Percentiles rank a stretch among this genome's conserved stretches.
Conservation (phyloP, 2,113 vertebrate genomes). For the Solea solea region DNA sequence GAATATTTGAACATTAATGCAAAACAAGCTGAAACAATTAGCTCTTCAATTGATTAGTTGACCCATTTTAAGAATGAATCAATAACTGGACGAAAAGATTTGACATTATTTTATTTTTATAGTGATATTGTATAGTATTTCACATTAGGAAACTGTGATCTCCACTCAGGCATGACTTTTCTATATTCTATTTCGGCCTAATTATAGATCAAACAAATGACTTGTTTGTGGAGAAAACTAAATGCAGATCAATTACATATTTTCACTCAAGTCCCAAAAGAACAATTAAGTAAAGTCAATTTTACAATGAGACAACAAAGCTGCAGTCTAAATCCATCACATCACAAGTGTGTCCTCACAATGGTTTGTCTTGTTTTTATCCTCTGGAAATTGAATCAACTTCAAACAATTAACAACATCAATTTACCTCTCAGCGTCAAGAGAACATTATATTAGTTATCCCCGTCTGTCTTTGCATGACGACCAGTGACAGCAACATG, state of each 20-base stretch:
- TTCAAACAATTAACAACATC: constrained; percentile 38
- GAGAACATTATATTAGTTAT: constrained; percentile 34
- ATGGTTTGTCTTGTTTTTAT: neutral
- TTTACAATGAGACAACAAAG: neutral
- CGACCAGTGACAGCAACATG: constrained; percentile 14
- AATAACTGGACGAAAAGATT: too few species aligned
- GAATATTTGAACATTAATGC: too few species aligned
- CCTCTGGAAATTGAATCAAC: constrained; percentile 26
- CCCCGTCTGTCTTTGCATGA: constrained; percentile 22
- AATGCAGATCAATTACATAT: neutral
- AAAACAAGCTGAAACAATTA: too few species aligned
- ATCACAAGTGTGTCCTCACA: neutral
- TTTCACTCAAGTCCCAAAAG: neutral
- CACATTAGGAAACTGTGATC: neutral
- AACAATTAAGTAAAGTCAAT: neutral
- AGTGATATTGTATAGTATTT: too few species aligned
- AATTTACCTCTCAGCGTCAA: constrained; percentile 27
- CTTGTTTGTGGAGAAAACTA: neutral
- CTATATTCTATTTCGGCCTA: neutral
- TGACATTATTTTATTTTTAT: too few species aligned
- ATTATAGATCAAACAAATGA: neutral
- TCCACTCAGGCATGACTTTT: neutral
- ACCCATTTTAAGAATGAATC: too few species aligned
- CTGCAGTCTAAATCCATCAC: constrained; percentile 3
- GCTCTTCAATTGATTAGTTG: too few species aligned